phyloP scores from a whole-genome alignment of 2,797 vertebrate genomes.

The Myripristis murdjan region DNA sequence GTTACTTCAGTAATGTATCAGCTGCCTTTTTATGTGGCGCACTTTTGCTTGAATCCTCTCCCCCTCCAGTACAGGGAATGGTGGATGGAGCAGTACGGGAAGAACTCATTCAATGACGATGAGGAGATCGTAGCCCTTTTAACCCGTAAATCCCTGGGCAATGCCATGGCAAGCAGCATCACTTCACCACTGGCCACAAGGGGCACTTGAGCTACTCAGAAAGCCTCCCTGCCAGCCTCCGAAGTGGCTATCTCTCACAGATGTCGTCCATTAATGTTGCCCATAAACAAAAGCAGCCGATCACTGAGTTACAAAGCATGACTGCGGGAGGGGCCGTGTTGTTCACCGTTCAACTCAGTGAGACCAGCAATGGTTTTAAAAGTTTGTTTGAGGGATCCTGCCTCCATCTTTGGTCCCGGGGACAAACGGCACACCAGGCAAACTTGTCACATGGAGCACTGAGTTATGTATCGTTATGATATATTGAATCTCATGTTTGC shows the following conservation, averaged over 20 bases:
- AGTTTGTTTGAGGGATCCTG: too few relatives aligned
- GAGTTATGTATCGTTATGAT: background rate
- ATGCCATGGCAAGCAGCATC: conserved; percentile 19
- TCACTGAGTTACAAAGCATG: background rate
- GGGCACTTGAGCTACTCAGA: conserved; percentile 45
- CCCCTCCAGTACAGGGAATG: conserved; percentile 87
- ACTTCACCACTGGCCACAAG: conserved; percentile 26
- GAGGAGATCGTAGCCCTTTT: conserved; percentile 88
- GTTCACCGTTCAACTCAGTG: background rate
- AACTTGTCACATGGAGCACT: background rate
- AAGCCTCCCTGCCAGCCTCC: background rate
- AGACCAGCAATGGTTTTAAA: background rate
- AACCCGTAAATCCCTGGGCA: conserved; percentile 64
- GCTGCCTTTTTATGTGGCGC: background rate
- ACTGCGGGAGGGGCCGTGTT: background rate
- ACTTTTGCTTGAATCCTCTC: background rate
- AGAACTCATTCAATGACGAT: conserved; percentile 85
- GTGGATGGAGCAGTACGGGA: conserved; percentile 89
- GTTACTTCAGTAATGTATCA: background rate
- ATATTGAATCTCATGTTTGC: background rate
- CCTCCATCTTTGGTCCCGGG: background rate
- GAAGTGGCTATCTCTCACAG: background rate
- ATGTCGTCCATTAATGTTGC: background rate
- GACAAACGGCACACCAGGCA: background rate
- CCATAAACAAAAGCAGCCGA: background rate